Base-by-base conservation (phyloP, 2,797 vertebrate species). In the Acestrorhynchus altus region DNA sequence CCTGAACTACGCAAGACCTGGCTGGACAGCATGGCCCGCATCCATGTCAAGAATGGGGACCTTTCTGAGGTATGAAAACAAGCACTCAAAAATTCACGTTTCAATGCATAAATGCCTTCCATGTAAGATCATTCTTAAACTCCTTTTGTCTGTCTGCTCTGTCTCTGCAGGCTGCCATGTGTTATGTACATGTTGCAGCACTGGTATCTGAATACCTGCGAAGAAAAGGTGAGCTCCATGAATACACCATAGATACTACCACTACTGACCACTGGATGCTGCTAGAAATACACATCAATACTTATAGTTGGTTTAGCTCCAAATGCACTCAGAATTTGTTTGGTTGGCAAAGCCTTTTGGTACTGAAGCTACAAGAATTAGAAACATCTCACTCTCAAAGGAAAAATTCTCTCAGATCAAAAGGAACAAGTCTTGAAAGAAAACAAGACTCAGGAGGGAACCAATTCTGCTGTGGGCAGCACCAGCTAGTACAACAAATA, bases 21-120 rank as follows among this genome's bases (percentile, higher is more conserved):
- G 98, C 89, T 99, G 67, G 98, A 99, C 90, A 99, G 98, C 91
- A 99, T 99, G 97, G 98, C 98, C 18, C 93, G 95, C 65, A 99
- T 99, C 86, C 98, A 99, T 3, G 95, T 99, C 82, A 99, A 99
- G 87, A 98, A 99, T 8, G 96, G 97, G 71, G 98, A 99, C 88
- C 91, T 99, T 42, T 99, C 98, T 0, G 98, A 99, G 95, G 98
- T 96, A 15, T 65, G 4, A 18, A 49, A 24, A 67, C 31, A 26
- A 31, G 16, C n/a, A 63, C n/a, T 10, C n/a, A 13, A 31, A 31
- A 24, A 49, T 78, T 60, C 42, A 28, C 40, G 16, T 8, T n/a
- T 28, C 46, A 76, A 35, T 39, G 59, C 22, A 8, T 35, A 35
- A 12, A 54, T 71, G 8, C 46, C 22, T 24, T 8, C 0, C 4